phyloP scores from a whole-genome alignment of 2,888 invertebrate genomes.

The Fragum fragum region DNA sequence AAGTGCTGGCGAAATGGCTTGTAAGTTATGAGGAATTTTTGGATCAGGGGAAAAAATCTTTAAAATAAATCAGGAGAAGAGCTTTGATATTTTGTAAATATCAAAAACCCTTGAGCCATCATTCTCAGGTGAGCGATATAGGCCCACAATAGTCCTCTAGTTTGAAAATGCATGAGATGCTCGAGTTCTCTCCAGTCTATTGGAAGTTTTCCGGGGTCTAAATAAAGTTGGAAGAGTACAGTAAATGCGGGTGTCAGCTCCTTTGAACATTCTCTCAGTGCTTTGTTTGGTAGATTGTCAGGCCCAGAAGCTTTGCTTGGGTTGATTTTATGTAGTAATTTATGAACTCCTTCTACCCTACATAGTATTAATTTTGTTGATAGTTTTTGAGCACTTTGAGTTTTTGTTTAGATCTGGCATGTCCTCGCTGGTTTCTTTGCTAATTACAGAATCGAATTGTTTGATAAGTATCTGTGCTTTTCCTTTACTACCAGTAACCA shows the following conservation, averaged over 20 bases:
- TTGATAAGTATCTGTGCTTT: constrained; percentile 50
- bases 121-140: too few species aligned
- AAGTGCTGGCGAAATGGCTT: too few species aligned
- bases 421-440: background rate
- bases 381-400: background rate
- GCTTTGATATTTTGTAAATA: too few species aligned
- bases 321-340: constrained; percentile 38
- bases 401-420: background rate
- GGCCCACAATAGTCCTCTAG: too few species aligned
- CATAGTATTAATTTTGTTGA: constrained; percentile 8
- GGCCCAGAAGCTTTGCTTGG: constrained; percentile 51
- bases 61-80: too few species aligned
- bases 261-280: constrained; percentile 45
- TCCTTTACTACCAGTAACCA: constrained; percentile 34
- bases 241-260: constrained; percentile 35
- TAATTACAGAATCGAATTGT: constrained; percentile 53
- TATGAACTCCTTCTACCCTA: constrained; percentile 35
- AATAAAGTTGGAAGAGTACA: constrained; percentile 25
- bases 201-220: constrained; percentile 16
- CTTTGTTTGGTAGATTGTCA: constrained; percentile 46
- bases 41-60: too few species aligned
- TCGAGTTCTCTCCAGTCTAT: constrained; percentile 34
- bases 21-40: too few species aligned
- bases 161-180: constrained; percentile 27
- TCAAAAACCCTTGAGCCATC: too few species aligned